Evolutionary conservation across 1,140 invertebrate genomes (phyloP).

Genomic region (Cotesia typhae): DNA sequence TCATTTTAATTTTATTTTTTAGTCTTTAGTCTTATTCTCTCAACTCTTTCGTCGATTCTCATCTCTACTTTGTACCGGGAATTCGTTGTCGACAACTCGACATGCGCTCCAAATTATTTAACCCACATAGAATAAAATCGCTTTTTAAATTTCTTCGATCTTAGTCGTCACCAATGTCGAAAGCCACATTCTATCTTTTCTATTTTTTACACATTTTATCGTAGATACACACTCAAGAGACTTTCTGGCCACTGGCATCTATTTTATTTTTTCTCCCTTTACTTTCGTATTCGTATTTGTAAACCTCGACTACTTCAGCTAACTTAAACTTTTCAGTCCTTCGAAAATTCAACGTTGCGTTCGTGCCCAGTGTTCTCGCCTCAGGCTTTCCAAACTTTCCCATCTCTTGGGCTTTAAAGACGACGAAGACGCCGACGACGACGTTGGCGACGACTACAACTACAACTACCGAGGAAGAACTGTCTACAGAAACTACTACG

Average conservation of each 20-base stretch:
- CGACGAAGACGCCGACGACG: slow-evolving; percentile 10
- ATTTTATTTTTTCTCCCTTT: slow-evolving; percentile 8
- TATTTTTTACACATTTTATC: slow-evolving; percentile 2
- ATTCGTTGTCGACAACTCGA: not conserved
- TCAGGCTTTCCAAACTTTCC: slow-evolving; percentile 35
- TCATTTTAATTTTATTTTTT: not conserved
- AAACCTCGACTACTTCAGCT: no score
- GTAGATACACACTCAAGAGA: not conserved
- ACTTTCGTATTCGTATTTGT: not conserved
- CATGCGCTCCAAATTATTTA: not conserved
- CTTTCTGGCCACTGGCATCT: slow-evolving; percentile 32
- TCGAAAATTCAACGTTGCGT: slow-evolving; percentile 33
- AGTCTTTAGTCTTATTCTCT: not conserved
- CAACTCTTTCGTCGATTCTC: not conserved
- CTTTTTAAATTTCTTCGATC: not conserved
- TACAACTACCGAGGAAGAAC: slow-evolving; percentile 23
- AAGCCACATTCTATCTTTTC: not conserved
- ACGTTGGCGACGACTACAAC: slow-evolving; percentile 14
- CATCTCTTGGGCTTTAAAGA: slow-evolving; percentile 37
- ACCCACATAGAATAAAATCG: not conserved
- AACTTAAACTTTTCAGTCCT: slow-evolving; percentile 35
- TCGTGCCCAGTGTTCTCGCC: slow-evolving; percentile 1
- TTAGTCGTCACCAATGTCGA: not conserved
- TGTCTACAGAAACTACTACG: slow-evolving; percentile 14
- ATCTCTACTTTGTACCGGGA: not conserved